phyloP scores from a whole-genome alignment of 1,140 invertebrate species.

The Heliconius himera region DNA sequence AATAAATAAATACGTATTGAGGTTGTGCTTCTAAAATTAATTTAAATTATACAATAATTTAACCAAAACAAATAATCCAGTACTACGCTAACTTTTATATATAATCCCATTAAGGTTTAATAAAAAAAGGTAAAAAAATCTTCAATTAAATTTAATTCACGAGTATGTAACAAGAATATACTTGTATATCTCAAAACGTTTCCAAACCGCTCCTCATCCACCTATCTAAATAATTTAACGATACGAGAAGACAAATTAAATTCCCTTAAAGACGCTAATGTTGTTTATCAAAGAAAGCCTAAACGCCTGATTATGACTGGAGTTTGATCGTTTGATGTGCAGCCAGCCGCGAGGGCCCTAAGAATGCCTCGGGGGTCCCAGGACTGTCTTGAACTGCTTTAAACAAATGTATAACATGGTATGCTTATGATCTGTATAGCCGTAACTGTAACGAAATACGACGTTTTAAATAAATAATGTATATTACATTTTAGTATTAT shows the following conservation, averaged over 20 bases:
- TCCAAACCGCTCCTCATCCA: conserved; percentile 8
- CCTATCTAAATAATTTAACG: conserved; percentile 26
- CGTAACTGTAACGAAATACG: neutral
- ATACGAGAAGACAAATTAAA: conserved; percentile 27
- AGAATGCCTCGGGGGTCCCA: conserved; percentile 30
- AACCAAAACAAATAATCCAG: no score
- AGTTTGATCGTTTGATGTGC: conserved; percentile 32
- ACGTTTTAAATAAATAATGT: neutral
- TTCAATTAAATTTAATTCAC: neutral
- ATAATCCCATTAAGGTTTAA: neutral
- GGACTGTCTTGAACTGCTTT: conserved; percentile 30
- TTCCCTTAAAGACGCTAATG: conserved; percentile 31
- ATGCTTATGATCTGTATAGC: neutral
- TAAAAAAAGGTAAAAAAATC: neutral
- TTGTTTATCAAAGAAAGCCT: conserved; percentile 35
- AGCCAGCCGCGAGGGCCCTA: conserved; percentile 27
- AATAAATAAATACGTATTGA: no score
- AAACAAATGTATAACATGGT: conserved; percentile 20
- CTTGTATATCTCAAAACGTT: neutral
- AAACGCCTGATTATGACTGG: conserved; percentile 31
- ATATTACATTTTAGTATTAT: neutral
- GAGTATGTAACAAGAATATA: neutral
- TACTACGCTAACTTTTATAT: neutral
- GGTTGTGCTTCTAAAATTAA: no score
- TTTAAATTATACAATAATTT: no score